Evolutionary conservation across 2,888 invertebrate species (phyloP).

Genomic region (Dastarcus helophoroides): DNA sequence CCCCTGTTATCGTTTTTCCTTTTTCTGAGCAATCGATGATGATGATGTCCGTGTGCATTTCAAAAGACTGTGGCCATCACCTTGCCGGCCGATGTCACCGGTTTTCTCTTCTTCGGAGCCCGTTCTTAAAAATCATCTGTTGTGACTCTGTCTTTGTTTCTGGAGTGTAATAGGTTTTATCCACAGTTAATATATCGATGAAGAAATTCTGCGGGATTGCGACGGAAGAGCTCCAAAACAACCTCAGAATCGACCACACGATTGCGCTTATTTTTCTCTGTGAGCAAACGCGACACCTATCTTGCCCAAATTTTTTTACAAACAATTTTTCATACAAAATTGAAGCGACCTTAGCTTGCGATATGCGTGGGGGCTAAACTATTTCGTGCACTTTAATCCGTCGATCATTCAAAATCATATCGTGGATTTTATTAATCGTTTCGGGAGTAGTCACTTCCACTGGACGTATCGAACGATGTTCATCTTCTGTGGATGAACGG

Average conservation of each 20-base stretch:
- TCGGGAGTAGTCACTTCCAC: neutral
- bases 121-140: too few species aligned
- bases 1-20: neutral
- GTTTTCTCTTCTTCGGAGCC: neutral
- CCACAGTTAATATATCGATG: too few species aligned
- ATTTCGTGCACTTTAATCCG: neutral
- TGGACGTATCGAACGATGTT: constrained; percentile 1
- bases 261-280: neutral
- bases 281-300: constrained; percentile 1
- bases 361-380: neutral
- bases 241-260: constrained; percentile 2
- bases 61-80: constrained; percentile 2
- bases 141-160: too few species aligned
- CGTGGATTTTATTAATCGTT: constrained; percentile 1
- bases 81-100: constrained; percentile 1
- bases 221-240: constrained; percentile 1
- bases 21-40: too few species aligned
- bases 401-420: constrained; percentile 1
- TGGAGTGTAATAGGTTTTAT: too few species aligned
- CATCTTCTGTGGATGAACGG: neutral
- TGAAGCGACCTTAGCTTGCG: neutral
- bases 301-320: too few species aligned
- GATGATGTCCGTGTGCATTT: constrained; percentile 1
- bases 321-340: constrained; percentile 1
- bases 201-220: too few species aligned